phyloP scores from a whole-genome alignment of 2,888 invertebrate species.

The Callimorpha dominula region DNA sequence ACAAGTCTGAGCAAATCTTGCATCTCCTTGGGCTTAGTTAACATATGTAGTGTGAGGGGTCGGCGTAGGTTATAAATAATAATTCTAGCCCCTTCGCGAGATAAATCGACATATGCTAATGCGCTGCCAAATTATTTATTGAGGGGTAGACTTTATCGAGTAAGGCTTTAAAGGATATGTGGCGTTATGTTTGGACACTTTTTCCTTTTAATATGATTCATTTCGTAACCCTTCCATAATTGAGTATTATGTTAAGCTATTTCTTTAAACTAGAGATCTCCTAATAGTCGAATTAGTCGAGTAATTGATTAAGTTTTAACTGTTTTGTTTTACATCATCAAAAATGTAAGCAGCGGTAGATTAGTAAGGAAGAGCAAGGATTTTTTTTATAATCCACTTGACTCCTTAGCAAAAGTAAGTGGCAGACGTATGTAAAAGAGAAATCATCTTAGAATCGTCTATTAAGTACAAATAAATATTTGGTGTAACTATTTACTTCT shows the following conservation, averaged over 20 bases:
- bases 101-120: conserved; percentile 87
- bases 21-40: conserved; percentile 75
- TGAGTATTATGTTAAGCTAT: not conserved
- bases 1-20: conserved; percentile 56
- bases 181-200: conserved; percentile 4
- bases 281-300: no score
- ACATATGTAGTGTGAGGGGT: conserved; percentile 79
- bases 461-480: no score
- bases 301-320: no score
- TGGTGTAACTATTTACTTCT: no score
- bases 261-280: not conserved
- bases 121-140: conserved; percentile 84
- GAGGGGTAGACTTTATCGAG: conserved; percentile 73
- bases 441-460: no score
- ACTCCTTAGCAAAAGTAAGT: no score
- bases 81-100: conserved; percentile 77
- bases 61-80: conserved; percentile 79
- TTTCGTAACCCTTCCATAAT: not conserved
- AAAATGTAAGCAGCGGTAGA: no score
- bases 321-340: no score
- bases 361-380: no score
- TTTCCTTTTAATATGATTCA: not conserved
- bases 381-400: no score
- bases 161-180: conserved; percentile 8
- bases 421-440: no score